phyloP scores from a whole-genome alignment of 2,888 invertebrate species.

The Catocala nupta region DNA sequence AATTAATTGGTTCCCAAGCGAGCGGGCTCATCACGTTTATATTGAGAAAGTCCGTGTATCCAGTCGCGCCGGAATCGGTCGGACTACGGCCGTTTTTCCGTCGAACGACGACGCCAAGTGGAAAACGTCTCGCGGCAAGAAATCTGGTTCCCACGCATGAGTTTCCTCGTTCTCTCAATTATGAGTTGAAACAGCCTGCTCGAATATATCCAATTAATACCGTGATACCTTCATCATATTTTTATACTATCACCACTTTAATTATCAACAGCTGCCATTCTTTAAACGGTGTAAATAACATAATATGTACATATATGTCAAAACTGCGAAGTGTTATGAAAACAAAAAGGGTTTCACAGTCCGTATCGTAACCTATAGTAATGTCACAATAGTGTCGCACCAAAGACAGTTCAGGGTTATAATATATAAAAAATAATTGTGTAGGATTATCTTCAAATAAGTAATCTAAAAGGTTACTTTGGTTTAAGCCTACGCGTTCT shows the following conservation, averaged over 20 bases:
- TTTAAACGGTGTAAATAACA: too few relatives aligned
- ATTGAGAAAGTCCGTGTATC: slow-evolving; percentile 69
- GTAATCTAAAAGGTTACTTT: not conserved
- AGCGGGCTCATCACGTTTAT: slow-evolving; percentile 54
- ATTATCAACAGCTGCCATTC: too few relatives aligned
- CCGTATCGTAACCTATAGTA: too few relatives aligned
- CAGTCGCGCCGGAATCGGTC: slow-evolving; percentile 63
- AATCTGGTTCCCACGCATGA: slow-evolving; percentile 81
- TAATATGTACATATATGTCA: too few relatives aligned
- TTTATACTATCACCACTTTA: not conserved
- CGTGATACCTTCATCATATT: slow-evolving; percentile 28
- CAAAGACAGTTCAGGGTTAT: too few relatives aligned
- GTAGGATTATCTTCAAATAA: not conserved
- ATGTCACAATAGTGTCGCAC: too few relatives aligned
- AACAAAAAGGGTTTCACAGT: too few relatives aligned
- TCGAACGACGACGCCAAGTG: slow-evolving; percentile 43
- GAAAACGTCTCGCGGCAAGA: slow-evolving; percentile 79
- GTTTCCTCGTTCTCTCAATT: slow-evolving; percentile 73
- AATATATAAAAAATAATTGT: too few relatives aligned
- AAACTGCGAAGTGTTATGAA: too few relatives aligned
- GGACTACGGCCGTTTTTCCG: slow-evolving; percentile 69
- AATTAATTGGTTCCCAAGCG: slow-evolving; percentile 51
- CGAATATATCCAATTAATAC: slow-evolving; percentile 43
- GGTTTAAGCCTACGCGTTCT: slow-evolving; percentile 2
- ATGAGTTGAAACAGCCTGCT: slow-evolving; percentile 53